Evolutionary conservation across 2,888 invertebrate genomes (phyloP), one percentile per base, ranked within the genome.

Genomic region (Athetis lepigone): DNA sequence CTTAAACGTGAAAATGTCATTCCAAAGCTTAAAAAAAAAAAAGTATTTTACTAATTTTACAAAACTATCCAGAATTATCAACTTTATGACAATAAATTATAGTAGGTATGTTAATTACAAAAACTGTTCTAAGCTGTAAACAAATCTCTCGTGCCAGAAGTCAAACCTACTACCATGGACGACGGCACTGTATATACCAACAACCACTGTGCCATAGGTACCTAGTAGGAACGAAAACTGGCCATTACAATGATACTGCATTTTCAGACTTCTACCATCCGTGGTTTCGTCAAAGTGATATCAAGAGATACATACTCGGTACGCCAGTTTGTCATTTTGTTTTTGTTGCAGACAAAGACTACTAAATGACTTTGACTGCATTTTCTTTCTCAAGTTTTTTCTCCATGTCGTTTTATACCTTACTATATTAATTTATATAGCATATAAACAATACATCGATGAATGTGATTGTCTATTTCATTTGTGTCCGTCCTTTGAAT

Each of bases 241-340:
- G 2, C 23, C 16, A 42, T 69, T 36, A 64, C 18, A 51, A 36
- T 71, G 18, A 64, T 18, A 21, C 51, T 52, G 2, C 46, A 54
- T 85, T 93, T 92, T 58, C 93, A 93, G 93, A 92, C 83, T 88
- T 88, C 80, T 90, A 83, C 69, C 88, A 88, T 75, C 87, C 90
- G 67, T 86, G 85, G 81, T 88, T 85, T 77, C 88, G 85, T 52
- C 90, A 86, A 72, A 88, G 87, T 78, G 86, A 90, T 81, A 83
- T 92, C 81, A 88, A 85, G 70, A 88, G 87, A 83, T 87, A 84
- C 72, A 88, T 94, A 64, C 89, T 92, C 86, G 93, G 94, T 94
- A 93, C 87, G 92, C 86, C 54, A 43, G 72, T 70, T 80, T 81
- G 62, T 63, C 73, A 37, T 42, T 71, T 78, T 56, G 19, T 29